Conservation (phyloP, 2,888 invertebrate genomes). For the Pogonocherus hispidulus region DNA sequence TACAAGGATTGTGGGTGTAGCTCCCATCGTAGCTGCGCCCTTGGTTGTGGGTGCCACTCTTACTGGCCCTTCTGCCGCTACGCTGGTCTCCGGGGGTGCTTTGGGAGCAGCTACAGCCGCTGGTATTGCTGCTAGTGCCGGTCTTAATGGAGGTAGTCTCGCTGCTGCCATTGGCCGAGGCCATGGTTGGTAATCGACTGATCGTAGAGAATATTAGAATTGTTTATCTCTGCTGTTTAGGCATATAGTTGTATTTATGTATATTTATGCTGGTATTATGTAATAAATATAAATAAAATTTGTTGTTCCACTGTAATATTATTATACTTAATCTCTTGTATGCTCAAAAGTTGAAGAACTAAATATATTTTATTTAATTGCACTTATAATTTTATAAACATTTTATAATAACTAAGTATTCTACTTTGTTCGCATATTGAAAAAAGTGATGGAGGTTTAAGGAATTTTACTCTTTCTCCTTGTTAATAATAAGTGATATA, state of each 20-base stretch:
- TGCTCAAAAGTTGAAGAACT: too few relatives aligned
- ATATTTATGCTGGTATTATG: not conserved
- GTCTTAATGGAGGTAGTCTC: slow-evolving; percentile 41
- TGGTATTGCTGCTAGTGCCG: slow-evolving; percentile 43
- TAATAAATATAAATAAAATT: slow-evolving; percentile 4
- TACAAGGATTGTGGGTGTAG: not conserved
- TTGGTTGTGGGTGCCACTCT: not conserved
- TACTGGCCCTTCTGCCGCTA: not conserved
- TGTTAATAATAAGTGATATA: too few relatives aligned
- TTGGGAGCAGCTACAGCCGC: slow-evolving; percentile 17
- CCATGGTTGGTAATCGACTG: slow-evolving; percentile 18
- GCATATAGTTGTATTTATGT: not conserved
- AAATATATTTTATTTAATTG: too few relatives aligned
- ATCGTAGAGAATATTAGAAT: not conserved
- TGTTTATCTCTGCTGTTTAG: not conserved
- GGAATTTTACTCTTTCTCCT: too few relatives aligned
- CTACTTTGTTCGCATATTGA: too few relatives aligned
- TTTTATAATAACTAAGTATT: too few relatives aligned
- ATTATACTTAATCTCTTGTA: not conserved
- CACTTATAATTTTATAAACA: too few relatives aligned
- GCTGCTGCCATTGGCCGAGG: slow-evolving; percentile 20
- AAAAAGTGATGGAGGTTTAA: too few relatives aligned
- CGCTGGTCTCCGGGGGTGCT: not conserved
- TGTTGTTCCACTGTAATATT: not conserved
- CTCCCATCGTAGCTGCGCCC: slow-evolving; percentile 6